Evolutionary conservation across 2,797 vertebrate genomes (phyloP), one percentile per base, ranked within the genome.

Genomic region (Argya squamiceps): DNA sequence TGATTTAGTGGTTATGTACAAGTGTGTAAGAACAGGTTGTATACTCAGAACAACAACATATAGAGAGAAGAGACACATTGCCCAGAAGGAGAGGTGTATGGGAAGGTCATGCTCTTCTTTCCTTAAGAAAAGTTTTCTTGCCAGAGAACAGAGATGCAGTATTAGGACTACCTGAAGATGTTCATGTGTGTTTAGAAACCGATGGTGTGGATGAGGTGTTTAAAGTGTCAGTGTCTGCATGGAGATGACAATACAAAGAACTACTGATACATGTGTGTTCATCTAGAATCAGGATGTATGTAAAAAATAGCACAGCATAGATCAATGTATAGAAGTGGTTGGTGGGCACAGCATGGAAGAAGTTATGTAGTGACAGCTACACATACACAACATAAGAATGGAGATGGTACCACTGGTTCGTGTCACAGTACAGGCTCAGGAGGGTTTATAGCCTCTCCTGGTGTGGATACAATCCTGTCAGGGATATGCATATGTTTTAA

Each of bases 261-360:
- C 26, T 52, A 8, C 5, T 1, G 2, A 13, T 17, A 23, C 30
- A 4, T 46, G 3, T 23, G 23, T 6, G 26, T 12, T 53, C 68
- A 37, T 32, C 55, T 44, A 39, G n/a, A 37, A 41, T 18, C 26
- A 17, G 36, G 3, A 7, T 7, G 9, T 43, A 32, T 34, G 41
- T 20, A 30, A 17, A 34, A 68, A 84, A 43, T 4, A 77, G 6
- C 32, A 46, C 1, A 3, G 22, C 24, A 20, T 7, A 17, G 52
- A 3, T 37, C 32, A 36, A 5, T 18, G 27, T 21, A 4, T 7
- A 27, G 56, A 80, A 73, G 37, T 23, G n/a, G 24, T 34, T 3
- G 0, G 24, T 43, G 56, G 12, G 9, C 58, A 10, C 17, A 58
- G 43, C 0, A 0, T 9, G n/a, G 27, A 16, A 27, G 20, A 85